Evolutionary conservation across 1,140 invertebrate species (phyloP), one percentile per base, ranked within the genome.

Genomic region (Tetramorium simillimum): DNA sequence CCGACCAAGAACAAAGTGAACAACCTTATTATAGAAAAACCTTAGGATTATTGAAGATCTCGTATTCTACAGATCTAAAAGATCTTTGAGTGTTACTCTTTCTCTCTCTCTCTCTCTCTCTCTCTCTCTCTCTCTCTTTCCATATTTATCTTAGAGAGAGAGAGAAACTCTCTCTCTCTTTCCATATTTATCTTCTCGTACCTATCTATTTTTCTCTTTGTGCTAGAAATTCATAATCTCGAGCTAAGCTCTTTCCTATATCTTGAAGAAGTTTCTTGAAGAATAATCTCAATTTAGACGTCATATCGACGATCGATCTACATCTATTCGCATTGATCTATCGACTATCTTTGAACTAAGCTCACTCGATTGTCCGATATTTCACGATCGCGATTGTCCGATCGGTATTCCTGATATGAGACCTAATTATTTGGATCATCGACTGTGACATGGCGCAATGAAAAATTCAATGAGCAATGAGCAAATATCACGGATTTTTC

Each of bases 1-100:
- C 87, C 90, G 87, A 80, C 73, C 89, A 91, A 78, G 9, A 49
- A 86, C 24, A 4, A 82, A 77, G 21, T 18, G 37, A 82, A 58
- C 12, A 33, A 33, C 33, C 33, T 4, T 33, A 60, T 10, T 62
- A 3, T 43, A 70, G 58, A 37, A 24, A 63, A 62, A 84, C 67
- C 37, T 33, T 89, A 89, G 58, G 56, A 60, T 62, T 85, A 62
- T 90, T 85, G 56, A 40, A 85, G 21, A 90, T 89, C 88, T 87
- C 75, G 86, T 90, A 88, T 78, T 81, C 76, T 58, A 62, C 87
- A 75, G 73, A 46, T 46, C 33, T 89, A 78, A 58, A 65, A 63
- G 21, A 75, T 75, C 65, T 81, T 40, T 67, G 18, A 80, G 21
- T 53, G 78, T 21, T 65, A 63, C 60, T 58, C 69, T 78, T 46